A percentile compares a stretch with the other conserved stretches of the same genome.
phyloP scores from a whole-genome alignment of 2,888 invertebrate species.

The Aquatica leii region DNA sequence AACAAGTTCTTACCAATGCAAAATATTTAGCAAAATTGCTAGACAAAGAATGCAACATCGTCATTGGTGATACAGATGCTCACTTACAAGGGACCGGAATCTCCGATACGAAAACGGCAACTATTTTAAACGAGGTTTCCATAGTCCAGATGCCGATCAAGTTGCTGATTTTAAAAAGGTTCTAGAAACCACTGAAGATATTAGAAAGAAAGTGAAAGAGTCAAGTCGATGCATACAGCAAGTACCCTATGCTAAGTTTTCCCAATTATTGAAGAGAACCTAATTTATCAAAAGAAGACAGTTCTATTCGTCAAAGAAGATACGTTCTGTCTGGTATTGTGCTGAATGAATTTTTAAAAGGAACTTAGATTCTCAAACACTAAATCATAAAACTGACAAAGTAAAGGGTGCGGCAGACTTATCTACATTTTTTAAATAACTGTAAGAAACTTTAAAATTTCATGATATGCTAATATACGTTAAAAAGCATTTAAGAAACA shows the following conservation, averaged over 20 bases:
- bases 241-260: conserved; percentile 88
- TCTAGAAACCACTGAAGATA: conserved; percentile 68
- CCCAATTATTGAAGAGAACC: conserved; percentile 64
- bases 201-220: conserved; percentile 70
- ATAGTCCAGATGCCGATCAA: conserved; percentile 86
- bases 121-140: conserved; percentile 85
- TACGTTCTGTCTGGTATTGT: no score
- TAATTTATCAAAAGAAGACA: no score
- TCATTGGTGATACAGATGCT: conserved; percentile 92
- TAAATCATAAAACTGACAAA: no score
- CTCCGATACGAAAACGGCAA: conserved; percentile 88
- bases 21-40: conserved; percentile 78
- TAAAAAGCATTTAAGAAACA: background rate
- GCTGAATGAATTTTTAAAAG: no score
- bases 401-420: no score
- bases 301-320: no score
- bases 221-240: conserved; percentile 80
- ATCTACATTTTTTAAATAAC: no score
- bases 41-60: conserved; percentile 77
- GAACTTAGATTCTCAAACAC: no score
- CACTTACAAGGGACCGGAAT: conserved; percentile 82
- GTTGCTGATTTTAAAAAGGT: conserved; percentile 88
- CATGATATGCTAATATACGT: no score
- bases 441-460: no score
- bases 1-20: conserved; percentile 85